These are phyloP conservation scores for Atlantisia rogersi DNA, from an alignment of 2,113 vertebrate genomes.

Conservation along the genomic window DNA sequence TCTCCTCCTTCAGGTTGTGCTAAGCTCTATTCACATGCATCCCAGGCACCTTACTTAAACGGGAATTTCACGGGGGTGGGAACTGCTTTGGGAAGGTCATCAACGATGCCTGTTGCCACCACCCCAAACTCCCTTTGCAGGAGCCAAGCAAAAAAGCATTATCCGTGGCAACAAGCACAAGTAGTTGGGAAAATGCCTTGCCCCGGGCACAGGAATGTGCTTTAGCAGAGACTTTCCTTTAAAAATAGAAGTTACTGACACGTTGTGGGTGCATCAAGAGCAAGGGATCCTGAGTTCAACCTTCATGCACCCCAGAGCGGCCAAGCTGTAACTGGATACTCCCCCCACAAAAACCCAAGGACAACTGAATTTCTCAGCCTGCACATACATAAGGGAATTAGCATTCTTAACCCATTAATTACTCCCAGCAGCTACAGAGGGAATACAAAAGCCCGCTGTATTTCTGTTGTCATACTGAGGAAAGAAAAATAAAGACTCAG, in stretches of 20 bases:
- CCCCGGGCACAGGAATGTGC: not conserved
- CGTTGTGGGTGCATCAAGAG: not conserved
- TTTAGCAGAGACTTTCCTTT: not conserved
- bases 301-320: not conserved
- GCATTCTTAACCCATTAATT: conserved; percentile 47
- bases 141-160: not conserved
- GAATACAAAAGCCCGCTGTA: not conserved
- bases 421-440: not conserved
- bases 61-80: not conserved
- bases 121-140: not conserved
- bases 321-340: conserved; percentile 66
- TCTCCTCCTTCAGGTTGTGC: not conserved
- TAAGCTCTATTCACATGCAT: not conserved
- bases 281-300: not conserved
- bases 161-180: not conserved
- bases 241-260: conserved; percentile 7
- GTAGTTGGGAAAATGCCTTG: not conserved
- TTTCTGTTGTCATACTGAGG: not conserved
- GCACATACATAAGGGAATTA: conserved; percentile 1
- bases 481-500: not conserved
- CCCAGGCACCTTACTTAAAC: not conserved
- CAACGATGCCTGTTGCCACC: not conserved
- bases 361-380: conserved; percentile 62
- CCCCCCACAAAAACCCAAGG: conserved; percentile 67
- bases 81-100: not conserved